phyloP scores from a whole-genome alignment of 2,113 vertebrate genomes.

The Oxyura jamaicensis region DNA sequence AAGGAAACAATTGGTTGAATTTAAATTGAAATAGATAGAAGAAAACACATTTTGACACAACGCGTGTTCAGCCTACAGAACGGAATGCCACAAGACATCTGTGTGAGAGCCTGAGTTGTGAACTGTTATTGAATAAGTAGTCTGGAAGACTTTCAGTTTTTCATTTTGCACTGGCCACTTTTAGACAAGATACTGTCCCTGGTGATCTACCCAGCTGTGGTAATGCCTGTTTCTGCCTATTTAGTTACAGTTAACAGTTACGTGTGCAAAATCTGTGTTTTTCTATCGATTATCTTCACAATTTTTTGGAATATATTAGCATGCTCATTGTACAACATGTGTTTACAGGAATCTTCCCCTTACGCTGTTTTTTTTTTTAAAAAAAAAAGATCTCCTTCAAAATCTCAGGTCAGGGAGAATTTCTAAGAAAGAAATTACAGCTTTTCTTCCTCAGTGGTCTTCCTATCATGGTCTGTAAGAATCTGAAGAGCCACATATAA shows the following conservation, averaged over 20 bases:
- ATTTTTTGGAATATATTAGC: background rate
- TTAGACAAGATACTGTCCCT: background rate
- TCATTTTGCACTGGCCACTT: background rate
- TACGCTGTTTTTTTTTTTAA: background rate
- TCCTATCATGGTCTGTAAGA: background rate
- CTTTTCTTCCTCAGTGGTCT: slow-evolving; percentile 28
- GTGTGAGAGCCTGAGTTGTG: background rate
- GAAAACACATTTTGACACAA: background rate
- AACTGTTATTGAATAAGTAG: background rate
- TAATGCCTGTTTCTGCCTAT: background rate
- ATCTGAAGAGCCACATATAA: background rate
- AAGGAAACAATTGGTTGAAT: slow-evolving; percentile 18
- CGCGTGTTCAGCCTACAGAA: background rate
- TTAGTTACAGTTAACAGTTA: background rate
- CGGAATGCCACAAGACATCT: background rate
- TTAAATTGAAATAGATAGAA: slow-evolving; percentile 39
- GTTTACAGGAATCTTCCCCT: background rate
- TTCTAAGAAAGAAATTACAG: background rate
- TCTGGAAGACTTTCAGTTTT: background rate
- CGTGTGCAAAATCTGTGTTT: no score
- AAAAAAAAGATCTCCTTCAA: background rate
- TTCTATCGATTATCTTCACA: background rate
- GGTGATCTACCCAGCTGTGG: background rate
- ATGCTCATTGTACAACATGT: background rate
- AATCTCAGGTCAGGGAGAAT: slow-evolving; percentile 2